Evolutionary conservation across 2,113 vertebrate species (phyloP).

Genomic region (Diadophis punctatus): DNA sequence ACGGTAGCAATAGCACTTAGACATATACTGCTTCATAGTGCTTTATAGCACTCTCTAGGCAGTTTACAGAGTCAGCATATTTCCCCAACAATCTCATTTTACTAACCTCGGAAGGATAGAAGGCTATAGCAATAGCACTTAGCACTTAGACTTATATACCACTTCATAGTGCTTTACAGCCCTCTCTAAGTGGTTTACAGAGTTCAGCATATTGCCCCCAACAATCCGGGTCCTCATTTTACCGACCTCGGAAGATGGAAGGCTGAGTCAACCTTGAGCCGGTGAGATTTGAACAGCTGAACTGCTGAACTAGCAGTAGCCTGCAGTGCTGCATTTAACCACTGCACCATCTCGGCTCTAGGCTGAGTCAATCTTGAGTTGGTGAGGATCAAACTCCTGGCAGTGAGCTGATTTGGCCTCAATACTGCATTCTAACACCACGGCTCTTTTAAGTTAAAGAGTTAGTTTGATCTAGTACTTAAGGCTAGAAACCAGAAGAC

Average conservation of each 20-base stretch:
- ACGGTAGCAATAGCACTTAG: background rate
- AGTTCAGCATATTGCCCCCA: no score
- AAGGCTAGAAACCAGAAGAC: background rate
- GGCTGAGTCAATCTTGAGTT: background rate
- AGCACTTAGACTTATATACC: no score
- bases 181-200: no score
- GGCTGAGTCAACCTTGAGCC: no score
- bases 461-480: background rate
- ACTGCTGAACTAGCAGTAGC: no score
- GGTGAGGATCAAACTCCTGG: background rate
- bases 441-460: background rate
- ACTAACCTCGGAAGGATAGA: background rate
- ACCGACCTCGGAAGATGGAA: no score
- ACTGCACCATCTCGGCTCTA: no score
- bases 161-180: no score
- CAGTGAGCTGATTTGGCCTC: background rate
- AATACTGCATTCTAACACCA: background rate
- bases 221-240: no score
- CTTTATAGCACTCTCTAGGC: background rate
- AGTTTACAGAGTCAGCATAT: background rate
- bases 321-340: no score
- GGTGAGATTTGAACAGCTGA: no score
- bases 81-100: background rate
- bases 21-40: background rate
- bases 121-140: no score